Percentiles rank a stretch among this genome's conserved stretches.
Evolutionary conservation across 1,140 invertebrate species (phyloP).

Genomic region (Philopotamus ludificatus): DNA sequence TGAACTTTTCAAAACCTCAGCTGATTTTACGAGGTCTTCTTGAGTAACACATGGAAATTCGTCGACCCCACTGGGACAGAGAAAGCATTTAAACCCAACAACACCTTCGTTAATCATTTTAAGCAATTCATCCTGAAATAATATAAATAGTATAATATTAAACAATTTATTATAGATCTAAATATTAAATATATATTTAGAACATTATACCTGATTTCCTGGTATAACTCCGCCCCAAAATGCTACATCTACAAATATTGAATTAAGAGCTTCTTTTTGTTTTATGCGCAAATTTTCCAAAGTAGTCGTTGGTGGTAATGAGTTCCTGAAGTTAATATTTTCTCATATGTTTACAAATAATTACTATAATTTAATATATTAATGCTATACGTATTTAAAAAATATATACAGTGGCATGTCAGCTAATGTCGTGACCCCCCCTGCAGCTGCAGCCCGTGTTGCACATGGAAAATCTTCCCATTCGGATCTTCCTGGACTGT

Average conservation of each 20-base stretch:
- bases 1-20: constrained; percentile 58
- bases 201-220: constrained; percentile 56
- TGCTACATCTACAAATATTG: constrained; percentile 68
- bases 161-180: neutral
- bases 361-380: neutral
- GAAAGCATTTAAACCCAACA: constrained; percentile 73
- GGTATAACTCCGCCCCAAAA: constrained; percentile 75
- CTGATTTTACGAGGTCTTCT: constrained; percentile 57
- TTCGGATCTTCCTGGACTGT: constrained; percentile 77
- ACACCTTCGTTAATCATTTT: constrained; percentile 65
- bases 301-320: constrained; percentile 68
- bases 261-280: constrained; percentile 57
- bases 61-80: constrained; percentile 65
- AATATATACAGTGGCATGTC: constrained; percentile 70
- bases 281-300: constrained; percentile 63
- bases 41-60: constrained; percentile 64
- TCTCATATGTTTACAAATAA: neutral
- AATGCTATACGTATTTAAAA: constrained; percentile 1
- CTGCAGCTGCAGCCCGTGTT: constrained; percentile 69
- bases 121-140: constrained; percentile 55
- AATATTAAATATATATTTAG: neutral
- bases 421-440: constrained; percentile 71
- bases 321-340: constrained; percentile 57
- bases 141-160: neutral
- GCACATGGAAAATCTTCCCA: constrained; percentile 73